Evolutionary conservation across 2,797 vertebrate genomes (phyloP).

Genomic region (Dermochelys coriacea): DNA sequence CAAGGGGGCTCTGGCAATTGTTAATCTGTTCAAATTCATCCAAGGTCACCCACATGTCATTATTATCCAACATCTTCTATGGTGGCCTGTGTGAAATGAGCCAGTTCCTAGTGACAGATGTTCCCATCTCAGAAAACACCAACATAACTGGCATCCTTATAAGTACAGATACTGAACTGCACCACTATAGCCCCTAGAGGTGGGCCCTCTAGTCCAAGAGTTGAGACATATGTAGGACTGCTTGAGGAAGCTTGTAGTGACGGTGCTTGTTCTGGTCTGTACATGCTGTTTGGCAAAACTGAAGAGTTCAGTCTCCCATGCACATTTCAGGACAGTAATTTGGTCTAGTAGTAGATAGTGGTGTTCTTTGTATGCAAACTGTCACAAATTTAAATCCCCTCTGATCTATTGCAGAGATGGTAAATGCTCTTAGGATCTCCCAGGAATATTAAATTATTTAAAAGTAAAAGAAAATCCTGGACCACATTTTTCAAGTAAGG

Average conservation of each 20-base stretch:
- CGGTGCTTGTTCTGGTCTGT: not conserved
- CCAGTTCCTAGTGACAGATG: not conserved
- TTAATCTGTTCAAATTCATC: slow-evolving; percentile 4
- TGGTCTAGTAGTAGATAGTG: not conserved
- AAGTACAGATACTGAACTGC: not conserved
- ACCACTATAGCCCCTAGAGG: not conserved
- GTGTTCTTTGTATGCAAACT: rapidly evolving
- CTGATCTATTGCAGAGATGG: not conserved
- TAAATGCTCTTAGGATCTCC: not conserved
- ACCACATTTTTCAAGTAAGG: not conserved
- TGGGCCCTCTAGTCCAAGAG: not conserved
- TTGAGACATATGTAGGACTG: slow-evolving; percentile 16
- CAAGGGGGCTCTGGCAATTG: not conserved
- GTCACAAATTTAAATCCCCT: not conserved
- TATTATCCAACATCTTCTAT: not conserved
- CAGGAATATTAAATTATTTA: not conserved
- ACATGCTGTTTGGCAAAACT: not conserved
- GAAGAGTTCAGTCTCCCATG: slow-evolving; percentile 3
- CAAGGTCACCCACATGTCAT: not conserved
- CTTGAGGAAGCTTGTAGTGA: slow-evolving; percentile 15
- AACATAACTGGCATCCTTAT: slow-evolving; percentile 11
- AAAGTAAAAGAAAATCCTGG: not conserved
- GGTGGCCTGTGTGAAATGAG: slow-evolving; percentile 38
- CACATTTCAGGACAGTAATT: not conserved
- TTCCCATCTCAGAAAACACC: not conserved